phyloP scores from a whole-genome alignment of 2,888 invertebrate genomes.

The Hypercompe scribonia region DNA sequence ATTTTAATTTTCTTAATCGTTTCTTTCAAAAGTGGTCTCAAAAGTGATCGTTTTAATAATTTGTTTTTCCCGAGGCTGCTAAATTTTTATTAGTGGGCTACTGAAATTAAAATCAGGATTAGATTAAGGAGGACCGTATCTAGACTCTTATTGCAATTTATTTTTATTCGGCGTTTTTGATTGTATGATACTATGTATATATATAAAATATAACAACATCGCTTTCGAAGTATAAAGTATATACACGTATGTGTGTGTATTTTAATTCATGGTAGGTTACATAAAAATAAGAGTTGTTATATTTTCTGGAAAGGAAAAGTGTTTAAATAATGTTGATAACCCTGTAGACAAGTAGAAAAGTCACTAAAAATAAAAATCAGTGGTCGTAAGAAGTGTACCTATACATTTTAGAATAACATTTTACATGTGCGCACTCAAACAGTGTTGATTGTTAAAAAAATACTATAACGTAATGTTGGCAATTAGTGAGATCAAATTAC shows the following conservation, averaged over 20 bases:
- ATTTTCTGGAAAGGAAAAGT: neutral
- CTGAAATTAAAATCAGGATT: slow-evolving; percentile 83
- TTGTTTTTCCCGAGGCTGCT: slow-evolving; percentile 78
- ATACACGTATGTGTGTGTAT: no score
- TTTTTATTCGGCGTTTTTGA: slow-evolving; percentile 42
- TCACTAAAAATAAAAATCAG: neutral
- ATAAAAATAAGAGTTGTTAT: neutral
- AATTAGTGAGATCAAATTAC: neutral
- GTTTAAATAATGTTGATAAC: neutral
- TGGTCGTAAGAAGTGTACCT: no score
- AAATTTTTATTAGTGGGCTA: slow-evolving; percentile 84
- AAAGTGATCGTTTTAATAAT: slow-evolving; percentile 67
- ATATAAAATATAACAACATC: no score
- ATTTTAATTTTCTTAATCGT: slow-evolving; percentile 32
- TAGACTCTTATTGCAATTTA: slow-evolving; percentile 63
- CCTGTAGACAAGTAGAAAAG: neutral
- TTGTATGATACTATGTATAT: neutral
- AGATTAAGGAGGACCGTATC: slow-evolving; percentile 78
- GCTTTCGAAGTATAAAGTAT: no score
- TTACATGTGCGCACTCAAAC: neutral
- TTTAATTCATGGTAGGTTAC: neutral
- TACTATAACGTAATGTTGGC: neutral
- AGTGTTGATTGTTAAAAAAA: neutral
- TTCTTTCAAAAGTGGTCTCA: slow-evolving; percentile 57
- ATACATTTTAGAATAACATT: neutral